A percentile compares a stretch with the other conserved stretches of the same genome.
phyloP scores from a whole-genome alignment of 2,797 vertebrate genomes.

The Siniperca obscura region DNA sequence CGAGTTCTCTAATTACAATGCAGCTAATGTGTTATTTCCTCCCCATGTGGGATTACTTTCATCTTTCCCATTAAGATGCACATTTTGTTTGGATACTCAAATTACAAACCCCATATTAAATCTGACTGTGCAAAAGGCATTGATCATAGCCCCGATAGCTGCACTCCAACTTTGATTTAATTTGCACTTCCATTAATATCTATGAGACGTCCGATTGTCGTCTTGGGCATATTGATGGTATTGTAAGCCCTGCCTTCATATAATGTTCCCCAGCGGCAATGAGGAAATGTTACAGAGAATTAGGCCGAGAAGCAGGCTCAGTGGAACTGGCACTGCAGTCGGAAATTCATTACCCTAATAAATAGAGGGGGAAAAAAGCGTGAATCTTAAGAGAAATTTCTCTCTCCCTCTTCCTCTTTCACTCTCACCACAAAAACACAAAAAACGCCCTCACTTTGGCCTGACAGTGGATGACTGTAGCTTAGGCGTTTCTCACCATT shows the following conservation, averaged over 20 bases:
- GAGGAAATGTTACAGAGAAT: constrained; percentile 86
- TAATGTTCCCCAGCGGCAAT: constrained; percentile 85
- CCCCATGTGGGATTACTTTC: constrained; percentile 83
- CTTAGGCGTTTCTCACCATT: constrained; percentile 65
- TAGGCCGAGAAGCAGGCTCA: constrained; percentile 82
- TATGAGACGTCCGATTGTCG: constrained; percentile 87
- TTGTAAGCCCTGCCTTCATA: constrained; percentile 86
- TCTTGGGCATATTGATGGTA: constrained; percentile 87
- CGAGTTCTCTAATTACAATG: constrained; percentile 84
- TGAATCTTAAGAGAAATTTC: constrained; percentile 81
- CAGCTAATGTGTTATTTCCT: constrained; percentile 84
- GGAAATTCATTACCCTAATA: constrained; percentile 87
- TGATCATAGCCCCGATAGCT: constrained; percentile 85
- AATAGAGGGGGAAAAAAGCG: constrained; percentile 76
- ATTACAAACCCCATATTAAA: constrained; percentile 86
- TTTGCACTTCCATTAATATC: constrained; percentile 88
- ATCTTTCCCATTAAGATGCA: constrained; percentile 86
- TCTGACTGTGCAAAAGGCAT: constrained; percentile 85
- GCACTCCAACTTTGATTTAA: constrained; percentile 87
- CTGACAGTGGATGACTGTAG: constrained; percentile 57
- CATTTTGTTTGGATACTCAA: constrained; percentile 87
- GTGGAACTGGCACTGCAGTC: constrained; percentile 82
- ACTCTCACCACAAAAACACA: constrained; percentile 60
- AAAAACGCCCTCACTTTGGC: constrained; percentile 59
- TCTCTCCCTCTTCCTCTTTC: constrained; percentile 45